Percentiles rank a stretch among this genome's conserved stretches.
Conservation (phyloP, 1,140 invertebrate species). For the Temnothorax curvispinosus region DNA sequence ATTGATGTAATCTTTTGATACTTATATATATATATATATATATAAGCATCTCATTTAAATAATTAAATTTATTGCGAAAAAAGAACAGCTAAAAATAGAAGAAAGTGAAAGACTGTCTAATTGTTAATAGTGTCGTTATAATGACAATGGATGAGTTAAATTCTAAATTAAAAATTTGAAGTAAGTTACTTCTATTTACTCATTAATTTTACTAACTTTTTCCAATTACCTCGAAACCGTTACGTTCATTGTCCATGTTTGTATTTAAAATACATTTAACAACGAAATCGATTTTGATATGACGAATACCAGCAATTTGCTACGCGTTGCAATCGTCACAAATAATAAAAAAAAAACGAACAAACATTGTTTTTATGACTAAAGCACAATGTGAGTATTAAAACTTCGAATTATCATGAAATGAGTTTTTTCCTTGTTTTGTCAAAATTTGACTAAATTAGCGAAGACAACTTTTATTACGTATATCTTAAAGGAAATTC, state of each 20-base stretch:
- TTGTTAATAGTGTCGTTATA: not conserved
- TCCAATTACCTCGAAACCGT: not conserved
- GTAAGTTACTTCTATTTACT: not conserved
- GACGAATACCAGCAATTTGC: slow-evolving; percentile 18
- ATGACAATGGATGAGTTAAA: not conserved
- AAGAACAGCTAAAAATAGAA: no score
- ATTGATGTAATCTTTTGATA: no score
- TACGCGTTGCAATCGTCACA: not conserved
- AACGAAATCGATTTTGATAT: slow-evolving; percentile 10
- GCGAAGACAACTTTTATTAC: no score
- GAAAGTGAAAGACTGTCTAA: not conserved
- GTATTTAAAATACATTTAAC: slow-evolving; percentile 8
- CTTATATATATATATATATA: no score
- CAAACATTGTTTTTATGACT: not conserved
- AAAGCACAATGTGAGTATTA: not conserved
- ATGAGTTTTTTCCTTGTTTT: not conserved
- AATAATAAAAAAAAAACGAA: slow-evolving; percentile 19
- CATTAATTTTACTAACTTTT: slow-evolving; percentile 9
- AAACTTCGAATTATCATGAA: not conserved
- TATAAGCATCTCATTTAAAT: no score
- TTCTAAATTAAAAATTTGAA: slow-evolving; percentile 23
- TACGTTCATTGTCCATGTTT: not conserved
- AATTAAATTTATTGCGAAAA: no score
- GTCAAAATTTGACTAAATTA: no score
- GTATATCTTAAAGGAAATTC: no score